phyloP scores from a whole-genome alignment of 2,113 vertebrate genomes.

The Phrynocephalus versicolor region DNA sequence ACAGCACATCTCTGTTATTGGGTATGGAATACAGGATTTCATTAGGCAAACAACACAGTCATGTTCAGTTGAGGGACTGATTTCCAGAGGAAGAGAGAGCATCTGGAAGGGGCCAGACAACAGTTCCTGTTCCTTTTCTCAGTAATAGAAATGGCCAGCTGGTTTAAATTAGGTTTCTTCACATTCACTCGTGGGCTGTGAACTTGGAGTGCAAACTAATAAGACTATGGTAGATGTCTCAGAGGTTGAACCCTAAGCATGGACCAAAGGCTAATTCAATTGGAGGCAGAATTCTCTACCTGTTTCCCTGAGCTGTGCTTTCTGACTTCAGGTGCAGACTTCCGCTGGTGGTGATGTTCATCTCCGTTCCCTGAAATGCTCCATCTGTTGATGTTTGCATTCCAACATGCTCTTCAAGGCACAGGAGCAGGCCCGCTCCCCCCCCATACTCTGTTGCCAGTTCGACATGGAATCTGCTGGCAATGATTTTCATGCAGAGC shows the following conservation, averaged over 20 bases:
- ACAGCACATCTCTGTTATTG: neutral
- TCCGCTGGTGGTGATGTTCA: neutral
- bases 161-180: constrained; percentile 30
- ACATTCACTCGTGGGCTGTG: neutral
- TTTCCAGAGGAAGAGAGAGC: constrained; percentile 32
- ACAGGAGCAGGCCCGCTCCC: neutral
- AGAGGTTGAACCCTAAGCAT: neutral
- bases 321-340: neutral
- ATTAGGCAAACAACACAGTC: constrained; percentile 32
- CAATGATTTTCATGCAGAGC: neutral
- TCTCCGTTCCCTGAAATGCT: neutral
- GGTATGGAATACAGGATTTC: neutral
- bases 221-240: neutral
- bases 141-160: neutral
- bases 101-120: constrained; percentile 35
- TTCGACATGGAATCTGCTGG: neutral
- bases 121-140: constrained; percentile 36
- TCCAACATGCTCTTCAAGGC: neutral
- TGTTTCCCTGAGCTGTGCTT: neutral
- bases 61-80: constrained; percentile 42
- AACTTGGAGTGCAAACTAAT: constrained; percentile 2
- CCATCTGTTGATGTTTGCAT: neutral
- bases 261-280: too few species aligned
- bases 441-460: neutral
- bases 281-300: too few species aligned